Base-by-base conservation (phyloP, 35 echinoderm and acorn worm species). In the Ophiothrix spiculata region DNA sequence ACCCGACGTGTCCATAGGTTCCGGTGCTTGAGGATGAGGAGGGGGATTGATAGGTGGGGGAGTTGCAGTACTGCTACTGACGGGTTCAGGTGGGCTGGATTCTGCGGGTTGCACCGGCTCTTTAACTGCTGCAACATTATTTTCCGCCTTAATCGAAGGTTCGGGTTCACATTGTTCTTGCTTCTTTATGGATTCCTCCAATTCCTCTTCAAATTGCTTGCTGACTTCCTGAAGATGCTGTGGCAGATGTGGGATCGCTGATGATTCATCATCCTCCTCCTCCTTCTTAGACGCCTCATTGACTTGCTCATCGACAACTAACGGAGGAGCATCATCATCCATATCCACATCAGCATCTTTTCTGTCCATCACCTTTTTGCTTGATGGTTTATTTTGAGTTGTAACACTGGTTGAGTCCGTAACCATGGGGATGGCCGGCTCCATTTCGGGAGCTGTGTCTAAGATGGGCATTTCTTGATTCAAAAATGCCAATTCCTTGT, bases 181-280 rank as follows among this genome's bases (percentile, higher is more conserved):
- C 40, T 87, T 84, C 64, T 95, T 95, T 2, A 63, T 91, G 37
- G 85, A 81, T 37, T 97, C 94, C 56, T 97, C 91, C 54, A 97
- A 78, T 76, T 97, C 91, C 54, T 97, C 87, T 17, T 87, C 90
- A 21, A 97, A 88, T 77, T 97, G 94, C 41, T 97, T 88, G 76
- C 94, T 97, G 42, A 97, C 82, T 49, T 90, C 87, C 81, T 87
- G 87, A 21, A 97, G 85, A 46, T 97, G 88, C 45, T 83, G 56
- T 8, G 94, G 94, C 63, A 97, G 77, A 64, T 91, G 89, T 35
- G 81, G 81, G 49, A 84, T 84, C 21, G 46, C 81, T 6, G 39
- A 64, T 54, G 31, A 36, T 32, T 84, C 54, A 31, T 82, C 85
- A 6, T 86, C 76, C 0, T 64, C 31, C 17, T 76, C 73, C 33